These are phyloP conservation scores for Anoura caudifer DNA, from an alignment of 2,113 vertebrate species.

Conservation along the genomic window DNA sequence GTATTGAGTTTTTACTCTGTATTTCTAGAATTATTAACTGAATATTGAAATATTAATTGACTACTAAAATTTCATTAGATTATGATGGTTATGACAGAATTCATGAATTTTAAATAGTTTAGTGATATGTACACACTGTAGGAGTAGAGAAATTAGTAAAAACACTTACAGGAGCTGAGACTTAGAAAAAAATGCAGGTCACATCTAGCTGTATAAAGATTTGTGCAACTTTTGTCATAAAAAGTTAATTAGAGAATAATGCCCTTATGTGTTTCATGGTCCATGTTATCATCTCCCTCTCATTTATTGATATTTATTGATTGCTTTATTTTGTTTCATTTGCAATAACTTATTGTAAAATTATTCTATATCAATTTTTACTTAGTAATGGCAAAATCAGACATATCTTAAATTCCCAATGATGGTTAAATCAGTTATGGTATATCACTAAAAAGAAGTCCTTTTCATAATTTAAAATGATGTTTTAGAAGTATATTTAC, in stretches of 20 bases:
- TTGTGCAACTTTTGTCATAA: background rate
- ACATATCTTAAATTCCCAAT: background rate
- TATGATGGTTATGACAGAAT: background rate
- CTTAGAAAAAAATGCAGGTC: background rate
- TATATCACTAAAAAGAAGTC: background rate
- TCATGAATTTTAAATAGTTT: background rate
- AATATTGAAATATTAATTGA: background rate
- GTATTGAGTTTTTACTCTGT: background rate
- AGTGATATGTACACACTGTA: background rate
- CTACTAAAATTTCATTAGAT: constrained; percentile 2
- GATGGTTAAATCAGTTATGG: background rate
- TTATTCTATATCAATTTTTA: background rate
- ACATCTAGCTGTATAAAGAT: background rate
- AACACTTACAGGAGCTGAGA: background rate
- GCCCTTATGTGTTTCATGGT: background rate
- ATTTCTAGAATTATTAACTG: constrained; percentile 13
- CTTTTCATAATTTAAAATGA: background rate
- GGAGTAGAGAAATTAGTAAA: background rate
- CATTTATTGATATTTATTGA: background rate
- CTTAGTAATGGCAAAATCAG: background rate
- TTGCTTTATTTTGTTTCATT: background rate
- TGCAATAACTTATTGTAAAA: background rate
- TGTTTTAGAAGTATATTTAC: background rate
- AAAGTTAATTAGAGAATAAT: background rate
- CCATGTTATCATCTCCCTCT: background rate